Percentiles rank a stretch among this genome's conserved stretches.
These are phyloP conservation scores for Holothuria glaberrima DNA, from an alignment of 35 echinoderm and acorn worm genomes.

Conservation along the genomic window DNA sequence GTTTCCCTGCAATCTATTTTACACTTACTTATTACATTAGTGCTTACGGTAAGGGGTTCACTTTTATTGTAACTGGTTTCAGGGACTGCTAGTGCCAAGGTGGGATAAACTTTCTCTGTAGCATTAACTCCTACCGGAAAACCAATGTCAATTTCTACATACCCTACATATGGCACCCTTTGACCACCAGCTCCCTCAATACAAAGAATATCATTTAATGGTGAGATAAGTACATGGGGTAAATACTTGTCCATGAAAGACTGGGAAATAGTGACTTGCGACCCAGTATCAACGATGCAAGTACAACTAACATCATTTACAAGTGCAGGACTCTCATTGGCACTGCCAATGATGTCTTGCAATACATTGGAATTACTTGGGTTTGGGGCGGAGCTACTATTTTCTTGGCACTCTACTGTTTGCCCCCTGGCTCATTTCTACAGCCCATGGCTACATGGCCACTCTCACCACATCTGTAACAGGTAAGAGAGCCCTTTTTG, in stretches of 20 bases:
- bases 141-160: too few species aligned
- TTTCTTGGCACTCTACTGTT: slow-evolving; percentile 21
- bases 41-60: neutral
- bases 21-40: neutral
- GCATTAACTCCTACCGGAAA: too few species aligned
- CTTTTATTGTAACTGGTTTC: too few species aligned
- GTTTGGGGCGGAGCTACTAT: neutral
- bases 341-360: neutral
- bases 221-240: too few species aligned
- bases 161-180: too few species aligned
- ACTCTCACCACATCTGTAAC: slow-evolving; percentile 9
- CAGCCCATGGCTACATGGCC: slow-evolving; percentile 21
- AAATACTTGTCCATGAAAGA: too few species aligned
- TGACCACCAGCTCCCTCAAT: too few species aligned
- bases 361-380: neutral
- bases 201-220: too few species aligned
- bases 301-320: slow-evolving; percentile 2
- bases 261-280: slow-evolving; percentile 34
- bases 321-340: slow-evolving; percentile 13
- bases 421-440: slow-evolving; percentile 17
- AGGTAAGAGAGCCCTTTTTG: slow-evolving; percentile 16
- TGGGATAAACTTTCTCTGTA: too few species aligned
- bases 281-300: slow-evolving; percentile 37
- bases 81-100: too few species aligned
- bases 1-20: too few species aligned